These are phyloP conservation scores for Arizona elegans DNA, from an alignment of 2,113 vertebrate genomes.

Conservation along the genomic window DNA sequence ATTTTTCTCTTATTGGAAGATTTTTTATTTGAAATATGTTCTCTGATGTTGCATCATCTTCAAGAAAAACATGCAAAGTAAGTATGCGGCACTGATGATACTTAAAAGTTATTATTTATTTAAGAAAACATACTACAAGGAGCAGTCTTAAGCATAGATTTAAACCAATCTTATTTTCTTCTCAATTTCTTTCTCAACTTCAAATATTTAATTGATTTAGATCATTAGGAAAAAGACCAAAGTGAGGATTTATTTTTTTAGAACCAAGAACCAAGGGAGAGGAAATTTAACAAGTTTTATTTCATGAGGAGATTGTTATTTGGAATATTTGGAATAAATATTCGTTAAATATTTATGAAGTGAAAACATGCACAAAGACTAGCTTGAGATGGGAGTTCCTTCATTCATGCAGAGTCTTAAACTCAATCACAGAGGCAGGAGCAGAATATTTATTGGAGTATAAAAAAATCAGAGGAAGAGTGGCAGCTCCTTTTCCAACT, in stretches of 20 bases:
- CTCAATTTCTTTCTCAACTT: too few relatives aligned
- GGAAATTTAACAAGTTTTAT: neutral
- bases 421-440: neutral
- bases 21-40: conserved; percentile 6
- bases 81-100: neutral
- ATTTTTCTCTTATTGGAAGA: neutral
- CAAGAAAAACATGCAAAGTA: neutral
- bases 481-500: neutral
- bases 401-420: neutral
- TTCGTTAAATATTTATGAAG: neutral
- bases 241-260: neutral
- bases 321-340: neutral
- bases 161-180: neutral
- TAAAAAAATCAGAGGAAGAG: neutral
- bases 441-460: neutral
- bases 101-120: neutral
- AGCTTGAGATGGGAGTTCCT: neutral
- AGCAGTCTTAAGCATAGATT: neutral
- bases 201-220: neutral
- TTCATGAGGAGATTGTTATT: neutral
- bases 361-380: neutral
- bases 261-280: neutral
- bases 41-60: conserved; percentile 8
- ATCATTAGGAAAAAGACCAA: neutral
- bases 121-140: neutral